Evolutionary conservation across 2,888 invertebrate genomes (phyloP), one percentile per base, ranked within the genome.

Genomic region (Microctonus aethiopoides): DNA sequence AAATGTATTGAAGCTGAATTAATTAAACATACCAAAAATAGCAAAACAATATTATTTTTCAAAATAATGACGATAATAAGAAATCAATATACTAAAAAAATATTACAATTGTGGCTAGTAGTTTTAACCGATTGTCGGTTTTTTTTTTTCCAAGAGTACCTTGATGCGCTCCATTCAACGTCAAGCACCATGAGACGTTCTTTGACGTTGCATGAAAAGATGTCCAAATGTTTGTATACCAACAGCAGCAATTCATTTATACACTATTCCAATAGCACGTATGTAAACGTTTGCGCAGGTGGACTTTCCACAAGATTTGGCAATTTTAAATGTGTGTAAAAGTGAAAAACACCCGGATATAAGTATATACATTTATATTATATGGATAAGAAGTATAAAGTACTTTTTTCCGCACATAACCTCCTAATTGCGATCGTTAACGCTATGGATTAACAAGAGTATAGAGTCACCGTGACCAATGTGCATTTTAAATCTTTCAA

Each of bases 271-370:
- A 64, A 64, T 59, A 72, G 29, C 64, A 52, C 22, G 51, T 65
- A 70, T 71, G 74, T 75, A 76, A 78, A 77, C 78, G 80, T 80
- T 81, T 81, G 76, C 76, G 74, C 82, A 81, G 82, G 80, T 82
- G 80, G 71, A 61, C 60, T 66, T 70, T 70, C 60, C 70, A 65
- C 61, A 61, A 66, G 65, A 66, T 70, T 70, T 66, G 54, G 24
- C 57, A 59, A 20, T 34, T 65, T 26, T 20, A 34, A 29, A 61
- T 61, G 34, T 61, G 16, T 34, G 20, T 20, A 62, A 46, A n/a
- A 57, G 20, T 36, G 26, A 29, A 29, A n/a, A 36, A 65, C 34
- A 65, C 29, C 16, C 13, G 24, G 46, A 67, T 67, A 70, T 63
- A 46, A 34, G 24, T 41, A 20, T 29, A 39, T 56, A 20, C 20